Conservation (phyloP, 2,797 vertebrate species). For the Cryptoblepharus egeriae region DNA sequence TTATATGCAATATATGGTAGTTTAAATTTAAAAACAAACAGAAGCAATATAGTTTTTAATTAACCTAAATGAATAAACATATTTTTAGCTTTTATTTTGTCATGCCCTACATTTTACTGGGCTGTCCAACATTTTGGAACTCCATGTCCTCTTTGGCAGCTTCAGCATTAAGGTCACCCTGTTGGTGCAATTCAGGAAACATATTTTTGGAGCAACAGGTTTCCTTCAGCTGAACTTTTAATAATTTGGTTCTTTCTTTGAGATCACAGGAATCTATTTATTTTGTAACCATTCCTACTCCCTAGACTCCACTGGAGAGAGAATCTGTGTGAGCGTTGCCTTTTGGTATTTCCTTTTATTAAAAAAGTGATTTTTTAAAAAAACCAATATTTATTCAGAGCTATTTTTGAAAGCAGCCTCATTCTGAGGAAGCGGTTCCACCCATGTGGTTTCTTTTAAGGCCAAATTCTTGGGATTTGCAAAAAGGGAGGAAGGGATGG, state of each 20-base stretch:
- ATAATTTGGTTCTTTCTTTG: neutral
- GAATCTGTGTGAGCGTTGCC: neutral
- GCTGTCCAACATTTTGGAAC: too few relatives aligned
- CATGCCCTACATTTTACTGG: too few relatives aligned
- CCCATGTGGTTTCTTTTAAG: constrained; percentile 28
- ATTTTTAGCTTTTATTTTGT: too few relatives aligned
- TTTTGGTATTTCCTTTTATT: constrained; percentile 10
- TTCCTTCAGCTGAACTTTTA: neutral
- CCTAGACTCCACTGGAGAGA: neutral
- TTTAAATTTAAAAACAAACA: too few relatives aligned
- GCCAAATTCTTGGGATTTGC: constrained; percentile 18
- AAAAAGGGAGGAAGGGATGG: neutral
- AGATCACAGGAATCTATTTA: neutral
- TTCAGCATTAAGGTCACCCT: too few relatives aligned
- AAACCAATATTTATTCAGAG: neutral
- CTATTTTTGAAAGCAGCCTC: neutral
- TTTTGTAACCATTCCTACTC: constrained; percentile 18
- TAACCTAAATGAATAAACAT: too few relatives aligned
- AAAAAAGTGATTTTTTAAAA: neutral
- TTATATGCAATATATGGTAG: too few relatives aligned
- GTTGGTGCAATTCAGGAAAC: neutral
- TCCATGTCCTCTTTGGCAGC: too few relatives aligned
- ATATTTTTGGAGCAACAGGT: neutral
- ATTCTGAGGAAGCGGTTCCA: constrained; percentile 15
- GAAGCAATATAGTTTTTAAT: too few relatives aligned